Base-by-base conservation (phyloP, 2,113 vertebrate species). In the Aldabrachelys gigantea region DNA sequence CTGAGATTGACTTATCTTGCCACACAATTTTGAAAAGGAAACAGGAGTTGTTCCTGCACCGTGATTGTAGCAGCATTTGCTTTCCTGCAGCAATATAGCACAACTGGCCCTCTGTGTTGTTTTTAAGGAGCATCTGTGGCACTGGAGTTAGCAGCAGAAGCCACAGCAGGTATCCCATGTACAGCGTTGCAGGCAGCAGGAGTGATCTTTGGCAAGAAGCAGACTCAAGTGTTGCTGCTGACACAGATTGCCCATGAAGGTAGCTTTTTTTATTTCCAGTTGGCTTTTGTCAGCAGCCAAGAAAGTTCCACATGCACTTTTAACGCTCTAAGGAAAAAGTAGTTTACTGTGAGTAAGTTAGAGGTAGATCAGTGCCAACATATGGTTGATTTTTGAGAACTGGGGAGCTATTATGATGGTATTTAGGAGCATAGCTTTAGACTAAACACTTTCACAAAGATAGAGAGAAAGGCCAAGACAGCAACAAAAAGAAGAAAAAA, bases 291-390 rank as follows among this genome's bases (percentile, higher is more conserved):
- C 85, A 88, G 82, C 89, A 90, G 25, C 31, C 96, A 92, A 81
- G 94, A 96, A 85, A 53, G 47, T 62, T 89, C 82, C 76, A 35
- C 90, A 82, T 89, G 10, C 92, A 97, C 13, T 50, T 13, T 88
- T 88, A 95, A 78, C 27, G 75, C 21, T 93, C 76, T 52, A 84
- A 93, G 91, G 50, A 72, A 90, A 95, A 96, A 97, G 82, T 80
- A 80, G 92, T 93, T 91, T 84, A 72, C 84, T 93, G 89, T 88
- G 87, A 91, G 79, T 94, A 96, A 96, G 93, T 94, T 91, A 87
- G 50, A 83, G 57, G 85, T 94, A 90, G 88, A 7, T 69, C 84
- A 78, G 10, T 65, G 93, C 96, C 96, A 96, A 87, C 90, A 82
- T 93, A 88, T 94, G 88, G 91, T 81, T 95, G 87, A 53, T 86